Evolutionary conservation across 1,140 invertebrate species (phyloP), one percentile per base, ranked within the genome.

Genomic region (Zaprionus capensis): DNA sequence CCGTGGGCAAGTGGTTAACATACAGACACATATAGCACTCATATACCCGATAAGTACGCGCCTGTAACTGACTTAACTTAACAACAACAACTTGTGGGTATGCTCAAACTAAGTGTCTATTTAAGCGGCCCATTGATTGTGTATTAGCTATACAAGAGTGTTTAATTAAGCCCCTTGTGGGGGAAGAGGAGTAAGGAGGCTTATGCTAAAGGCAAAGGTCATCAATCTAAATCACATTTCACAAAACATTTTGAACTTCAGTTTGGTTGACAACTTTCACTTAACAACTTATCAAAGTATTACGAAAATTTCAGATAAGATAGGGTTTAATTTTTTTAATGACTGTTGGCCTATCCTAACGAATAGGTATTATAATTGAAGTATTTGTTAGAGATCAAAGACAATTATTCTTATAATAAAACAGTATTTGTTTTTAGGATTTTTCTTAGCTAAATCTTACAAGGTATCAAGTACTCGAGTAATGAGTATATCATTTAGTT

Each of bases 121-220:
- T 20, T 51, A 51, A 7, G 5, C 1, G 46, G 20, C 46, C 12
- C n/a, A 51, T 51, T 51, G 46, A 51, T 51, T 14, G 46, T 51
- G 17, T 51, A 51, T 51, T 22, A 51, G 20, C 20, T 2, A 51
- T 51, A 51, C 41, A 46, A 46, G n/a, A 9, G 7, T 7, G 41
- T 17, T 46, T 46, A 46, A 46, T 46, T 46, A 4, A 17, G 0
- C 0, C 0, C 0, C 1, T n/a, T n/a, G 2, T 0, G 1, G 5
- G 2, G 38, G 15, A 0, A 41, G 38, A 3, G n/a, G 41, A 2
- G 7, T 17, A 17, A 1, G 0, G 1, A 17, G n/a, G 2, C 2
- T 4, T 2, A 7, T 9, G 15, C n/a, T 17, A 2, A 2, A 9
- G 41, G 11, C 20, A 14, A 51, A 22, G 46, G n/a, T 51, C 22